phyloP scores from a whole-genome alignment of 2,797 vertebrate genomes.

The Numenius phaeopus region DNA sequence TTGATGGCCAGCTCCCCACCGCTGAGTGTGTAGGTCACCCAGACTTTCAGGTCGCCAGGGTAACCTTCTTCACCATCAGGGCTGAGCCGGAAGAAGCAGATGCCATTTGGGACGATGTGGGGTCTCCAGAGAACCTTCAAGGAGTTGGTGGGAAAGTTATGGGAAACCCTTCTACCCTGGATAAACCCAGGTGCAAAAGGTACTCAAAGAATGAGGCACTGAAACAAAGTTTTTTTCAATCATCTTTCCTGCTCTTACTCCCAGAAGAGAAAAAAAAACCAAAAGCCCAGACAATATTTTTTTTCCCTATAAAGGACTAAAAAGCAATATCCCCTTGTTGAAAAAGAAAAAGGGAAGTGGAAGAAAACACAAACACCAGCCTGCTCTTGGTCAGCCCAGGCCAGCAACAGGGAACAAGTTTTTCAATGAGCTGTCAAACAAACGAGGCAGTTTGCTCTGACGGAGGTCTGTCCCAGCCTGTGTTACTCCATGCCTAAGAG shows the following conservation, averaged over 20 bases:
- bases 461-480: not conserved
- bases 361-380: not conserved
- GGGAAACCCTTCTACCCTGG: not conserved
- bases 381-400: not conserved
- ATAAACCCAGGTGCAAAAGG: not conserved
- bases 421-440: not conserved
- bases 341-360: not conserved
- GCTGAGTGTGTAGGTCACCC: slow-evolving; percentile 88
- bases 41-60: slow-evolving; percentile 89
- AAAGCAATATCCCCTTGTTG: not conserved
- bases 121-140: slow-evolving; percentile 85
- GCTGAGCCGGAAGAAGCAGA: slow-evolving; percentile 87
- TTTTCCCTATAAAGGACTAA: not conserved
- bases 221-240: not conserved
- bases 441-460: not conserved
- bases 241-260: not conserved
- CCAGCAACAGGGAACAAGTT: not conserved
- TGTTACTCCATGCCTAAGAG: not conserved
- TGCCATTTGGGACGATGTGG: slow-evolving; percentile 80
- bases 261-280: not conserved
- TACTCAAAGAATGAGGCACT: not conserved
- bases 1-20: slow-evolving; percentile 84
- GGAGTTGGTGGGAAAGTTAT: not conserved
- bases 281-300: not conserved
- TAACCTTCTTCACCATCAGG: slow-evolving; percentile 93